Evolutionary conservation across 2,797 vertebrate genomes (phyloP), one percentile per base, ranked within the genome.

Genomic region (Sebastes matsubarae): DNA sequence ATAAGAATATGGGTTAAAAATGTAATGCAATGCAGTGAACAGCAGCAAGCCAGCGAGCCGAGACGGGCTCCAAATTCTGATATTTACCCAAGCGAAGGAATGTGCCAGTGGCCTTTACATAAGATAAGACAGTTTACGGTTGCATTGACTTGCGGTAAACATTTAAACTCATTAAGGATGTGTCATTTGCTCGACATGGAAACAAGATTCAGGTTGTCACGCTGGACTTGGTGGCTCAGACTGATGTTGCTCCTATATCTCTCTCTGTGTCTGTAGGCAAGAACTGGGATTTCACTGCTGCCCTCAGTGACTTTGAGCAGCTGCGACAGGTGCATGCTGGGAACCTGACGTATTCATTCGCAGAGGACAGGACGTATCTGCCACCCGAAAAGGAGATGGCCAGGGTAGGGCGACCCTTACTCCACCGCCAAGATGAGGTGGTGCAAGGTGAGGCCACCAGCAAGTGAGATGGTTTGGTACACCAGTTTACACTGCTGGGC

Each of bases 221-320:
- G 30, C 42, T 14, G 71, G 42, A 68, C 50, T 8, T 0, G 30
- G 61, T 59, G 13, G 13, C 70, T 85, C 66, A 52, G 24, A 63
- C 64, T 46, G 50, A 81, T 80, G 76, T 32, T 24, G 24, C 42
- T 46, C 34, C 6, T 50, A 6, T 59, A 24, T 24, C 30, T 68
- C 54, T 75, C 32, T 22, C 27, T 66, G 27, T 27, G 5, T 67
- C 81, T 32, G 16, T 81, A 99, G 98, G 98, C 77, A 99, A 99
- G 93, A 99, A 99, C 95, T 99, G 98, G 98, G 98, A 99, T 71
- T 91, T 99, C 90, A 97, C 95, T 0, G 98, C 98, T 0, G 98
- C 98, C 9, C 96, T 99, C 86, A 98, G 95, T 16, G 98, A 99
- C 93, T 99, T 98, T 18, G 97, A 99, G 81, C 97, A 99, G 95